Evolutionary conservation across 2,888 invertebrate species (phyloP).

Genomic region (Chrysodeixis includens): DNA sequence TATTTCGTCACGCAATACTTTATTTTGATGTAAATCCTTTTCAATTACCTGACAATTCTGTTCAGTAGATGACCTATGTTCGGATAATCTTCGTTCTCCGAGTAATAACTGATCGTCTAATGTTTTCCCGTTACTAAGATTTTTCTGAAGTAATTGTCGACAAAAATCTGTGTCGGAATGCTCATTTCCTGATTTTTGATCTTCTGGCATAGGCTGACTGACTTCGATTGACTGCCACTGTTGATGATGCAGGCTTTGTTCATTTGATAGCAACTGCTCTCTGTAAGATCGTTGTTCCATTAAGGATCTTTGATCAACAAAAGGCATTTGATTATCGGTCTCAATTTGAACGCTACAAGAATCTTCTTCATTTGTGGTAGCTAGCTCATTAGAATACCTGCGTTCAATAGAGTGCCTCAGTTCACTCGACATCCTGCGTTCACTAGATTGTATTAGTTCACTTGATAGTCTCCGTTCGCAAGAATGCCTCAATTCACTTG

Average conservation of each 20-base stretch:
- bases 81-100: slow-evolving; percentile 21
- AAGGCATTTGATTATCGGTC: not conserved
- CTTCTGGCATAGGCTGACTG: slow-evolving; percentile 21
- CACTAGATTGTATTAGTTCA: not conserved
- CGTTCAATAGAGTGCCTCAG: slow-evolving; percentile 16
- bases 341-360: slow-evolving; percentile 16
- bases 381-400: slow-evolving; percentile 22
- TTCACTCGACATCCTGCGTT: slow-evolving; percentile 17
- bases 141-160: slow-evolving; percentile 15
- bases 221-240: slow-evolving; percentile 17
- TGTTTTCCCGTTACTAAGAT: slow-evolving; percentile 6
- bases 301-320: slow-evolving; percentile 10
- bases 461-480: slow-evolving; percentile 3
- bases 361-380: slow-evolving; percentile 8
- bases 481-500: slow-evolving; percentile 6
- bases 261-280: slow-evolving; percentile 3
- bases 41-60: slow-evolving; percentile 14
- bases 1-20: slow-evolving; percentile 7
- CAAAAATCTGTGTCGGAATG: not conserved
- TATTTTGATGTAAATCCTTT: slow-evolving; percentile 15
- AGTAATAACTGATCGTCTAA: slow-evolving; percentile 12
- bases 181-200: slow-evolving; percentile 14
- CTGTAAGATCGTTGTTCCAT: slow-evolving; percentile 9
- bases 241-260: slow-evolving; percentile 1
- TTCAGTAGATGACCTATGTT: slow-evolving; percentile 19